Evolutionary conservation across 2,113 vertebrate genomes (phyloP).

Genomic region (Cebidichthys violaceus): DNA sequence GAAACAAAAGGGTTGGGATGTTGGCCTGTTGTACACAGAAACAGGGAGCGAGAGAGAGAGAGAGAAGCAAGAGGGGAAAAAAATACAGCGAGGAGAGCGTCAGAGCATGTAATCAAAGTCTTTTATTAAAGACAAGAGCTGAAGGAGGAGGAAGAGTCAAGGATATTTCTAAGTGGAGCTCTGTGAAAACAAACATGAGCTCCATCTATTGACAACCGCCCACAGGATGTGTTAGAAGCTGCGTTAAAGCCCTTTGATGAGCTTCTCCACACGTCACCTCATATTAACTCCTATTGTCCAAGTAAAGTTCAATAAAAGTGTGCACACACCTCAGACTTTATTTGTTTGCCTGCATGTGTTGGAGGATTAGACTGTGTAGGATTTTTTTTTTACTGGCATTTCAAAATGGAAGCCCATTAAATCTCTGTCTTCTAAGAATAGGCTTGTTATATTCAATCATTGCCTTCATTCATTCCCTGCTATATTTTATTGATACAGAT

Average conservation of each 20-base stretch:
- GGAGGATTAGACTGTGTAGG: not conserved
- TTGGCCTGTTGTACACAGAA: conserved; percentile 16
- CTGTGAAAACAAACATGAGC: conserved; percentile 57
- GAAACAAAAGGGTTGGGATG: conserved; percentile 31
- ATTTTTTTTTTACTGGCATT: not conserved
- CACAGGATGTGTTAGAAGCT: conserved; percentile 40
- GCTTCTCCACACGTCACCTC: conserved; percentile 12
- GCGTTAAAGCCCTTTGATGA: conserved; percentile 44
- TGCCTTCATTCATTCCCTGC: conserved; percentile 34
- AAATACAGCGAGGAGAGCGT: conserved; percentile 20
- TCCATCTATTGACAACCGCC: conserved; percentile 62
- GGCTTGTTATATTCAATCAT: conserved; percentile 44
- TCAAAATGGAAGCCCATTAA: conserved; percentile 1
- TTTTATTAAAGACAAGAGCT: conserved; percentile 47
- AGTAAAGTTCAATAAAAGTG: conserved; percentile 16
- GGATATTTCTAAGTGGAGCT: conserved; percentile 53
- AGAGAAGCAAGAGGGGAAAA: conserved; percentile 17
- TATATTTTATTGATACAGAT: conserved; percentile 60
- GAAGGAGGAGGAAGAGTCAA: conserved; percentile 53
- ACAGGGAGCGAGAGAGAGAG: conserved; percentile 2
- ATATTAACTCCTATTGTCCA: conserved; percentile 5
- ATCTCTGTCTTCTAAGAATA: conserved; percentile 20
- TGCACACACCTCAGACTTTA: not conserved
- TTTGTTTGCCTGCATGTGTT: conserved; percentile 21
- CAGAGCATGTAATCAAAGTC: conserved; percentile 20